Evolutionary conservation across 1,140 invertebrate species (phyloP), one percentile per base, ranked within the genome.

Genomic region (Phocides pigmalion): DNA sequence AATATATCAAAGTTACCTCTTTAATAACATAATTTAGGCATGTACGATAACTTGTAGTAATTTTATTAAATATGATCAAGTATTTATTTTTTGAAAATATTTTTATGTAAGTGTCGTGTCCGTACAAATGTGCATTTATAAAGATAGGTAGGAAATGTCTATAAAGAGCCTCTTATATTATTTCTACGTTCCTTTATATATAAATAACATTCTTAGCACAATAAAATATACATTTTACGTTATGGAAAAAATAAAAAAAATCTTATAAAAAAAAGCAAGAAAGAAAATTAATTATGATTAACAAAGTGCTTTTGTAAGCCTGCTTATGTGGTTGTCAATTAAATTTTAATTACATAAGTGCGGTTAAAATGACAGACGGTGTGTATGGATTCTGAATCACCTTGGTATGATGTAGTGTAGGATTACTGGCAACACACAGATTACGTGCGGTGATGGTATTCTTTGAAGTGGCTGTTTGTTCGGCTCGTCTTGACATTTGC

Each of bases 401-500:
- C 88, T 89, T 28, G 76, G 79, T 75, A 84, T 85, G 28, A 84
- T 76, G 66, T 73, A 79, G 32, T 74, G 72, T n/a, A 90, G 39
- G 12, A 85, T 75, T 35, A 81, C 37, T 14, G 74, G 66, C 35
- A 70, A 49, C 17, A 75, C 14, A 32, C 28, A 64, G 25, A 79
- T 59, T 9, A 68, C 47, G 63, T 70, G 66, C 0, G 67, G 68
- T 15, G 73, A 64, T 6, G 78, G 59, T 68, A 78, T 70, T 49
- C 78, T 72, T 14, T 51, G 56, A 12, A 66, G 42, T 2, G 74
- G 68, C 37, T 87, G 82, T 5, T 65, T 64, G 69, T 77, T 90
- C 12, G 84, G 79, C 35, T 85, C 79, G 53, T 87, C 87, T 79
- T 89, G 87, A 77, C 87, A 90, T 72, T 90, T 87, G 58, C 87